Evolutionary conservation across 1,140 invertebrate species (phyloP).

Genomic region (Cydia splendana): DNA sequence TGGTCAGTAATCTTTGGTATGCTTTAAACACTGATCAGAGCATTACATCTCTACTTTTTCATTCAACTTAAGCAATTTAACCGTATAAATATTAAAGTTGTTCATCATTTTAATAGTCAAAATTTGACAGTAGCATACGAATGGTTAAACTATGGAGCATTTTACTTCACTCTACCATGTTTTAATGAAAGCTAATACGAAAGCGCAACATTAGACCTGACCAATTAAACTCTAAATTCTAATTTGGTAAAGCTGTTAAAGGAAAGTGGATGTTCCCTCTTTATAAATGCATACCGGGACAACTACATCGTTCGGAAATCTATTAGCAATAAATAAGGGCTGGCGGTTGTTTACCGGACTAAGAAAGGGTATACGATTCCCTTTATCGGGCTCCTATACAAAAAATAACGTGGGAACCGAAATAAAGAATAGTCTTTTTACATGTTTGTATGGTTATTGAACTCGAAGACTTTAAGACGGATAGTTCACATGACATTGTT

Average conservation of each 20-base stretch:
- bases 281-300: conserved; percentile 63
- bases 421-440: conserved; percentile 72
- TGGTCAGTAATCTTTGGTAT: no score
- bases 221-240: not conserved
- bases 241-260: conserved; percentile 15
- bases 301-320: conserved; percentile 66
- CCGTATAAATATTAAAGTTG: no score
- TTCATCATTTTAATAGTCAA: no score
- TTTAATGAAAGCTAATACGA: not conserved
- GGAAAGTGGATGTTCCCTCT: conserved; percentile 58
- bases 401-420: conserved; percentile 77
- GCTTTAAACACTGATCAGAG: no score
- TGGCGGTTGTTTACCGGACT: conserved; percentile 68
- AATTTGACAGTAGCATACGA: no score
- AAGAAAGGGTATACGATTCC: conserved; percentile 74
- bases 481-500: conserved; percentile 39
- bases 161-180: not conserved
- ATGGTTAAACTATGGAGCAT: no score
- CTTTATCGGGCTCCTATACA: conserved; percentile 69
- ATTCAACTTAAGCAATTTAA: no score
- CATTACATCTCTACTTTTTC: no score
- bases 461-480: conserved; percentile 54
- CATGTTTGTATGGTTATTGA: conserved; percentile 62
- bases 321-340: conserved; percentile 77
- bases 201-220: not conserved